Percentiles rank a stretch among this genome's conserved stretches.
Conservation (phyloP, 2,113 vertebrate genomes). For the Tragelaphus buxtoni region DNA sequence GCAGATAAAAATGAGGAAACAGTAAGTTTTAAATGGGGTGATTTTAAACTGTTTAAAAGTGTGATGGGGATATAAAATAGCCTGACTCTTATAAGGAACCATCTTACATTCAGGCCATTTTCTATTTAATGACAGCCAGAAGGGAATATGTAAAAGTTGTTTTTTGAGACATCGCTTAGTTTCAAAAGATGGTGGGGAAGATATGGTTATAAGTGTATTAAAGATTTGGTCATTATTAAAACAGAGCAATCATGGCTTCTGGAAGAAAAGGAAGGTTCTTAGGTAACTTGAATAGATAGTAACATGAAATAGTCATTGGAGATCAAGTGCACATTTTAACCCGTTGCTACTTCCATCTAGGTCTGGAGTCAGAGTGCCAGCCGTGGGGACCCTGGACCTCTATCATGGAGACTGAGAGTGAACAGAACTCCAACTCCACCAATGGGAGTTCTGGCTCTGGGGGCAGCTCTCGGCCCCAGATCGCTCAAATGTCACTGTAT, state of each 20-base stretch:
- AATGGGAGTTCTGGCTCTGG: constrained; percentile 88
- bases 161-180: background rate
- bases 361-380: constrained; percentile 65
- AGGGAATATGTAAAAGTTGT: background rate
- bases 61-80: background rate
- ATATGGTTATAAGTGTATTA: background rate
- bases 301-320: background rate
- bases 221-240: background rate
- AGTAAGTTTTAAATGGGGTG: background rate
- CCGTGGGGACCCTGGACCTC: constrained; percentile 64
- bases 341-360: constrained; percentile 48
- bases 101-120: background rate
- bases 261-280: background rate
- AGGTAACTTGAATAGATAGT: background rate
- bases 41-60: background rate
- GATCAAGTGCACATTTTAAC: background rate
- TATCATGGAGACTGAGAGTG: constrained; percentile 94
- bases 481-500: constrained; percentile 96
- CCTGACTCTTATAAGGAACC: background rate
- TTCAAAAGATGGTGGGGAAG: background rate
- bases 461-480: constrained; percentile 92
- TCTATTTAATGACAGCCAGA: background rate
- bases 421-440: constrained; percentile 90
- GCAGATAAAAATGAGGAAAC: background rate
- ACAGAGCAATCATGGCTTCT: background rate